Base-by-base conservation (phyloP, 2,888 invertebrate species). In the Nipponacmea schrenckii region DNA sequence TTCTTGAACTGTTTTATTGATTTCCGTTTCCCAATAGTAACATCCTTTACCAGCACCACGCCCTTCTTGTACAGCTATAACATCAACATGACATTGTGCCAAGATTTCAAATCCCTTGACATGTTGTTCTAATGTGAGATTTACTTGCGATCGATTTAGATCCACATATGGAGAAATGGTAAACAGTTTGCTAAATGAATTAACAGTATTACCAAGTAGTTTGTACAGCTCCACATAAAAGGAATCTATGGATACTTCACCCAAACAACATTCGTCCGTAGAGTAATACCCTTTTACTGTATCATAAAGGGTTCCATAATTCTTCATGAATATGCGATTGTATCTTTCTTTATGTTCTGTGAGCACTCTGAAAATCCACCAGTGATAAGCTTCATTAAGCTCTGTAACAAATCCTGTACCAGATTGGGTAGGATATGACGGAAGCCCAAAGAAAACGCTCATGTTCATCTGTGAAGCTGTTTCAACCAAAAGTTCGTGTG, bases 31-130 rank as follows among this genome's bases (percentile, higher is more conserved):
- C 83, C 84, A 84, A 75, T 79, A 85, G 66, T 80, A 81, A 2
- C 77, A 78, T 3, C 77, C 80, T 64, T 72, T 81, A 17, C 81
- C 84, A n/a, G 68, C 74, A 12, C 84, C 85, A 14, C 84, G 78
- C 1, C 85, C 83, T 73, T 85, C 85, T 70, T 81, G 79, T 14
- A 84, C 81, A 56, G 81, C 79, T n/a, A 85, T 77, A 65, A 83
- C 71, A 73, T 83, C 82, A 26, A 80, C 75, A 27, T 46, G 64
- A 0, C 70, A 64, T 3, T 76, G 71, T 8, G 63, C 65, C 14
- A 74, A 78, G 20, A 85, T 56, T 27, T 66, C 69, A 67, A 84
- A 81, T 39, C 81, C 82, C 15, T 72, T 31, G 15, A 80, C 75
- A 64, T 81, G 79, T 14, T 80, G 75, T n/a, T 56, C 67, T 8